Base-by-base conservation (phyloP, 2,888 invertebrate genomes). In the Galerucella pusilla region DNA sequence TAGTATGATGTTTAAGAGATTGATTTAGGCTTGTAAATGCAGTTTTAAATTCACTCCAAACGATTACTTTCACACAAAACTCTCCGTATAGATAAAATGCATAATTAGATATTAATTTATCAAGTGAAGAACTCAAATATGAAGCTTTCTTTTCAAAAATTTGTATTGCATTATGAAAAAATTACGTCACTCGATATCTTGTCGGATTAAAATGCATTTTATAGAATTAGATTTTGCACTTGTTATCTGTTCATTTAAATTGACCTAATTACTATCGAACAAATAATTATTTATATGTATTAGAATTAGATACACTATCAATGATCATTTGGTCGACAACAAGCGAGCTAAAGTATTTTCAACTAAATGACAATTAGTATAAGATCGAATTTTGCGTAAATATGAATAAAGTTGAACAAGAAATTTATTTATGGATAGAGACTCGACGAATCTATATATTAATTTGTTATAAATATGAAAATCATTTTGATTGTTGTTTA, bases 381-480 rank as follows among this genome's bases (percentile, higher is more conserved):
- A 85, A 85, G 84, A 81, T 80, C 79, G 81, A 86, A 83, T 84
- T 86, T 86, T 85, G 86, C 86, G 85, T 85, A 85, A 85, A 84
- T 82, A 79, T 78, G 78, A 78, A 77, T 79, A 75, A 84, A 86
- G 84, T 85, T 85, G 86, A 85, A 85, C 84, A 83, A 85, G 83
- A 83, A 80, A 79, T 80, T 81, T 81, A 84, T 84, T 85, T 84
- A 83, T 85, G 81, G 9, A 81, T 65, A 65, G 35, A 65, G 42
- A 78, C 77, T 76, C 76, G 74, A 81, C 81, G 79, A 82, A 81
- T 82, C 78, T 84, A 82, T 84, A 20, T 20, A 85, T 86, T 84
- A 86, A 86, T 86, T 79, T 83, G 86, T 86, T 85, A 86, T 86
- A 87, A 86, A 87, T 87, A 86, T 86, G 82, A 85, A 84, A 81